Evolutionary conservation across 1,140 invertebrate genomes (phyloP), one percentile per base, ranked within the genome.

Genomic region (Hirudo medicinalis): DNA sequence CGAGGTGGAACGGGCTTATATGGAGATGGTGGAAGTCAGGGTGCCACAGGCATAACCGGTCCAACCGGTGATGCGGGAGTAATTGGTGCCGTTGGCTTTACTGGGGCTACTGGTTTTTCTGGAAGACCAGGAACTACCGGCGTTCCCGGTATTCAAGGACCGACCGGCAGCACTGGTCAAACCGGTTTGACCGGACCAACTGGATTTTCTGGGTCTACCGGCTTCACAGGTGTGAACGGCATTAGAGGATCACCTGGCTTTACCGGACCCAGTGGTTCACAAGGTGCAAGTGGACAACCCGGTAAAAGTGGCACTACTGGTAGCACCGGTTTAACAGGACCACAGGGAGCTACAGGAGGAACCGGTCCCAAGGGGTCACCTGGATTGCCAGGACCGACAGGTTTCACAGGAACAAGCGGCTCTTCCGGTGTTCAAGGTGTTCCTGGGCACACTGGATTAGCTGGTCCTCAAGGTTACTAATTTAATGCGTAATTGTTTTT

Each of bases 271-370:
- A 67, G 20, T 53, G 69, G 54, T 70, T 76, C 71, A 70, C 71
- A 36, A 72, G 78, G 79, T 43, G 17, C 54, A 22, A 36, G 60
- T 25, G 84, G 69, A 70, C 76, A 67, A 77, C 77, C 63, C 83
- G 84, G 57, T 74, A 76, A 60, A 72, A 70, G 81, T 73, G 85
- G 85, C 67, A 73, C 29, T 2, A 29, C 3, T 2, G 67, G 67
- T 19, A 68, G 27, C 67, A 22, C 29, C 6, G 69, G 54, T 53
- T n/a, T 43, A 2, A n/a, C 49, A n/a, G 40, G 69, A 25, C 22
- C 40, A 15, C 32, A 43, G 36, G 69, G 70, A 63, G 6, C 9
- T 6, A 63, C 54, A 69, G 67, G 67, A 49, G 67, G 1, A 11
- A 69, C 43, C 2, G 67, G 67, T 69, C 8, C 27, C 43, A 69